Conservation (phyloP, 2,797 vertebrate species). For the Linurgus olivaceus region DNA sequence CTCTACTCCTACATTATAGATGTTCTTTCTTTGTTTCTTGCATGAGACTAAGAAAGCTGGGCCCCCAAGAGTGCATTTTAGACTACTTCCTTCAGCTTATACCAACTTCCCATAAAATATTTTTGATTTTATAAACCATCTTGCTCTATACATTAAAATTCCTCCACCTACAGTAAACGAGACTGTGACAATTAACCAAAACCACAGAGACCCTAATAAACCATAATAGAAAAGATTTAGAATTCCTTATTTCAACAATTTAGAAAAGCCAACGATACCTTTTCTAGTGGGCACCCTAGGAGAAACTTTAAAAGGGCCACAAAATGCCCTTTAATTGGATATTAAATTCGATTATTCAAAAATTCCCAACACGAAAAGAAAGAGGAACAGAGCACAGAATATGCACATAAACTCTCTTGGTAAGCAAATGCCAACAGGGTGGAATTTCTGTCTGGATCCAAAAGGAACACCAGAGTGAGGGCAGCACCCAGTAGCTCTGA, state of each 20-base stretch:
- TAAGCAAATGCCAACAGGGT: background rate
- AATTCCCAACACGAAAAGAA: background rate
- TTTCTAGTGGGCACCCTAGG: background rate
- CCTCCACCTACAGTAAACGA: constrained; percentile 33
- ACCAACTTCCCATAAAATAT: constrained; percentile 59
- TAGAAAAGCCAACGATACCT: background rate
- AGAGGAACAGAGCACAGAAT: background rate
- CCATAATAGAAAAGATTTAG: background rate
- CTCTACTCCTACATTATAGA: constrained; percentile 45
- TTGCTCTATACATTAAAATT: constrained; percentile 63
- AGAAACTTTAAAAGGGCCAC: background rate
- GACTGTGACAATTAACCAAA: constrained; percentile 59
- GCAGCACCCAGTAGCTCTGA: background rate
- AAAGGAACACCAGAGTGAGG: background rate
- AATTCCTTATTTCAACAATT: background rate
- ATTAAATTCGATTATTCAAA: constrained; percentile 13
- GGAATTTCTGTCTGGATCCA: background rate
- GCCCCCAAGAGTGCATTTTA: constrained; percentile 50
- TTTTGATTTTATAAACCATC: constrained; percentile 63
- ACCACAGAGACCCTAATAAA: constrained; percentile 46
- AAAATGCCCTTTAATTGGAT: constrained; percentile 11
- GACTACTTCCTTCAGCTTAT: constrained; percentile 42
- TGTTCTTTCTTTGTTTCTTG: constrained; percentile 60
- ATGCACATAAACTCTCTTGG: background rate
- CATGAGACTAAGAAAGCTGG: constrained; percentile 35